Percentiles rank a stretch among this genome's conserved stretches.
Evolutionary conservation across 2,888 invertebrate genomes (phyloP).

Genomic region (Morpho achilles): DNA sequence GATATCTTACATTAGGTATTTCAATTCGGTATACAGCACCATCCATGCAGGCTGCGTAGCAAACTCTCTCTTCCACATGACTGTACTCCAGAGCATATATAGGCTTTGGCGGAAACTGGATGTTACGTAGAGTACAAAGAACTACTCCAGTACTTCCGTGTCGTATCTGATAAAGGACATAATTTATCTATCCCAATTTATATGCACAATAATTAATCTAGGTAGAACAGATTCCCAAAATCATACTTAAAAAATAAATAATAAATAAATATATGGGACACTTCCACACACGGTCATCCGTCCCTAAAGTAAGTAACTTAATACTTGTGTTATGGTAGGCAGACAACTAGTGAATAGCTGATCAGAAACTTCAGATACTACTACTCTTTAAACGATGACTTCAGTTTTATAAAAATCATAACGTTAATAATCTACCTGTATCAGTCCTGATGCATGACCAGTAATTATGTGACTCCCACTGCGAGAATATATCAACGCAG

Average conservation of each 20-base stretch:
- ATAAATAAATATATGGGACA: too few relatives aligned
- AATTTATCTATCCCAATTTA: neutral
- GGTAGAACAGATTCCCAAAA: too few relatives aligned
- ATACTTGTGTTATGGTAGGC: too few relatives aligned
- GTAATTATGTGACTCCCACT: constrained; percentile 61
- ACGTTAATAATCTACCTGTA: constrained; percentile 55
- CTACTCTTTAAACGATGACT: too few relatives aligned
- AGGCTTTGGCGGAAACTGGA: constrained; percentile 68
- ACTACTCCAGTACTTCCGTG: constrained; percentile 62
- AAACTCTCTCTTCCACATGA: constrained; percentile 51
- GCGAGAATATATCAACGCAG: constrained; percentile 59
- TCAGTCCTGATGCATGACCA: constrained; percentile 68
- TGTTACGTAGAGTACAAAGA: constrained; percentile 55
- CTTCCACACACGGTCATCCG: too few relatives aligned
- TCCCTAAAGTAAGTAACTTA: too few relatives aligned
- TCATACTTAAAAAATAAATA: too few relatives aligned
- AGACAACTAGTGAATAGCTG: too few relatives aligned
- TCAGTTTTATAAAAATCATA: too few relatives aligned
- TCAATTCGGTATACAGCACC: constrained; percentile 62
- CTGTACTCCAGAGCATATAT: constrained; percentile 63
- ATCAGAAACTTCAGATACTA: too few relatives aligned
- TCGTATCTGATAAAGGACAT: constrained; percentile 50
- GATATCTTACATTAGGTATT: constrained; percentile 53
- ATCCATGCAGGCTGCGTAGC: constrained; percentile 66
- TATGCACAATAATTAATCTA: too few relatives aligned